These are phyloP conservation scores for Lepisosteus osseus DNA, from an alignment of 2,113 vertebrate species.

Conservation along the genomic window DNA sequence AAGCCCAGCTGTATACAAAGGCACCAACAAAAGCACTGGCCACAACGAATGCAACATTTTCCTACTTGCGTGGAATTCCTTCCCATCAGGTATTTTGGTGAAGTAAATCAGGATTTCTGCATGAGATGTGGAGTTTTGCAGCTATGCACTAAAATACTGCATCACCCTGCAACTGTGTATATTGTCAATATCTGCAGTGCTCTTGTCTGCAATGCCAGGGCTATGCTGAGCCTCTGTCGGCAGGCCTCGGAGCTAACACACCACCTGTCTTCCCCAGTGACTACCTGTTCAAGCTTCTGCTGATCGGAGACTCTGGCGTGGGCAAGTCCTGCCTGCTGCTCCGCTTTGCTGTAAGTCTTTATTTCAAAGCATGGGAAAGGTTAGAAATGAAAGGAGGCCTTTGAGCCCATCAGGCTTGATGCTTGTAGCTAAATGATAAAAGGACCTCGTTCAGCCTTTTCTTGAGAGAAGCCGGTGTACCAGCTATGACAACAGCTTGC, in stretches of 20 bases:
- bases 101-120: neutral
- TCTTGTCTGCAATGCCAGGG: neutral
- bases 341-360: conserved; percentile 87
- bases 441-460: neutral
- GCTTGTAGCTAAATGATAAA: neutral
- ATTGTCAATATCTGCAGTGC: neutral
- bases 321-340: conserved; percentile 96
- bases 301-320: conserved; percentile 96
- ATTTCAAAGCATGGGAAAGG: neutral
- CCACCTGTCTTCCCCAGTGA: conserved; percentile 73
- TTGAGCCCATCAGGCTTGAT: neutral
- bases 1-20: too few species aligned
- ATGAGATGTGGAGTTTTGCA: neutral
- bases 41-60: too few species aligned
- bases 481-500: neutral
- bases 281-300: conserved; percentile 97
- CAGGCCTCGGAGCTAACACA: neutral
- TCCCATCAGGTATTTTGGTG: neutral
- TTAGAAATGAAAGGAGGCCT: neutral
- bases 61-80: too few species aligned
- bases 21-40: too few species aligned
- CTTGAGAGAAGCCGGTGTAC: neutral
- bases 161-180: neutral
- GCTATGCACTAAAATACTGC: neutral
- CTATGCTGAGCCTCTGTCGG: too few species aligned